These are phyloP conservation scores for Drosophila siamana DNA, from an alignment of 2,888 invertebrate species.

Conservation along the genomic window DNA sequence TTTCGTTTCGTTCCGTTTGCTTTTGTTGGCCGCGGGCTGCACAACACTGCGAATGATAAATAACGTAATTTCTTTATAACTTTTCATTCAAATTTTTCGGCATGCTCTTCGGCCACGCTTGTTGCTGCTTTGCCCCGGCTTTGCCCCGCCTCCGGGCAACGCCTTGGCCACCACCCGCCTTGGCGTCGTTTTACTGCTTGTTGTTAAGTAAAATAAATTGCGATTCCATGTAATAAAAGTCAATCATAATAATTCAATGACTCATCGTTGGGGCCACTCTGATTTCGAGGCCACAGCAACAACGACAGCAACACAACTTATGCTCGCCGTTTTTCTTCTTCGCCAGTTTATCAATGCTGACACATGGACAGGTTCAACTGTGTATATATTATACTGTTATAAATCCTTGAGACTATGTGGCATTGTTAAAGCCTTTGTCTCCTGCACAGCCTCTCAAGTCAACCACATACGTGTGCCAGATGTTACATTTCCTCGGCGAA, in stretches of 20 bases:
- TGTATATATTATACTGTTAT: background rate
- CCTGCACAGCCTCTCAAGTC: background rate
- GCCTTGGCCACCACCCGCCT: background rate
- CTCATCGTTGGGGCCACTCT: slow-evolving; percentile 55
- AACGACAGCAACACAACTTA: background rate
- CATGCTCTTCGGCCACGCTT: slow-evolving; percentile 55
- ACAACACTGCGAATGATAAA: slow-evolving; percentile 74
- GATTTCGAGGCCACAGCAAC: slow-evolving; percentile 25
- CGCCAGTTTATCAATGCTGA: slow-evolving; percentile 6
- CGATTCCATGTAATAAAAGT: slow-evolving; percentile 80
- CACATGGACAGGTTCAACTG: slow-evolving; percentile 18
- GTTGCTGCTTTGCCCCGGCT: slow-evolving; percentile 36
- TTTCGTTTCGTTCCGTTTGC: slow-evolving; percentile 19
- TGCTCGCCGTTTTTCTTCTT: no score
- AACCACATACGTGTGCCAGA: slow-evolving; percentile 31
- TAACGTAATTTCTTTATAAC: slow-evolving; percentile 80
- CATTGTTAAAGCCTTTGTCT: slow-evolving; percentile 20
- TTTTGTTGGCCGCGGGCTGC: slow-evolving; percentile 32
- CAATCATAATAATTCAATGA: slow-evolving; percentile 81
- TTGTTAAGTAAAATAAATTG: slow-evolving; percentile 82
- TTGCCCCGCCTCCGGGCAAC: background rate
- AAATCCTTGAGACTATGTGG: slow-evolving; percentile 3
- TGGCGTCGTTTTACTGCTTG: slow-evolving; percentile 44
- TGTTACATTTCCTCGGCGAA: slow-evolving; percentile 12
- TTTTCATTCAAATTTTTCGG: slow-evolving; percentile 75